Conservation (phyloP, 64 coral and sea anemone genomes). For the Actinia tenebrosa region DNA sequence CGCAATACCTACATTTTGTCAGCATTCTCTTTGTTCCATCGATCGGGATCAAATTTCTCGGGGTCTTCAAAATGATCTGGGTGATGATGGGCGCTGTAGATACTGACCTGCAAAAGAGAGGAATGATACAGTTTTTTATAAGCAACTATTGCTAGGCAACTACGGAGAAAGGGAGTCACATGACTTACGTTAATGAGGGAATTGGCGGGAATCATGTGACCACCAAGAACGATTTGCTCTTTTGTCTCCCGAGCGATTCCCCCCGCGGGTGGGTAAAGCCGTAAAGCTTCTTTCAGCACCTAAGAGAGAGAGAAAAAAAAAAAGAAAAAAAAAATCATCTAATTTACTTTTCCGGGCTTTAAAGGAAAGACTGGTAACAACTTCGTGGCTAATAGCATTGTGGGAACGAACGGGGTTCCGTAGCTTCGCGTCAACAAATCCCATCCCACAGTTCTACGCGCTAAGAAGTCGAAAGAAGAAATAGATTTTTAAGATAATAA, state of each 20-base stretch:
- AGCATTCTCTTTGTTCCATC: slow-evolving; percentile 31
- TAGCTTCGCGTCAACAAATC: not conserved
- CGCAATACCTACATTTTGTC: not conserved
- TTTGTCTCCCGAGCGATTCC: not conserved
- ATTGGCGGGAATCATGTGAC: slow-evolving; percentile 14
- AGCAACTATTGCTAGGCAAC: not conserved
- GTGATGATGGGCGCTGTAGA: slow-evolving; percentile 17
- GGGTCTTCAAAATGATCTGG: slow-evolving; percentile 47
- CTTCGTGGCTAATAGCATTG: too few relatives aligned
- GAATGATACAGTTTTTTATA: not conserved
- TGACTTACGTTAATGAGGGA: not conserved
- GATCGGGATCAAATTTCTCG: slow-evolving; percentile 57
- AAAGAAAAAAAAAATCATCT: not conserved
- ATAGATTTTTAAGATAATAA: too few relatives aligned
- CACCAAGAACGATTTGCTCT: not conserved
- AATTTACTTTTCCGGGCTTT: not conserved
- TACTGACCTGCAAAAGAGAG: not conserved
- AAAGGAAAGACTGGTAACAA: not conserved
- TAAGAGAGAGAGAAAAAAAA: not conserved
- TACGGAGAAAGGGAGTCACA: not conserved
- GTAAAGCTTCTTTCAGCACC: slow-evolving; percentile 23
- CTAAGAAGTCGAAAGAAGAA: too few relatives aligned
- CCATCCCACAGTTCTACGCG: not conserved
- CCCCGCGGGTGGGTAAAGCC: not conserved
- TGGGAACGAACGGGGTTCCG: too few relatives aligned